Evolutionary conservation across 2,797 vertebrate genomes (phyloP), one percentile per base, ranked within the genome.

Genomic region (Thaleichthys pacificus): DNA sequence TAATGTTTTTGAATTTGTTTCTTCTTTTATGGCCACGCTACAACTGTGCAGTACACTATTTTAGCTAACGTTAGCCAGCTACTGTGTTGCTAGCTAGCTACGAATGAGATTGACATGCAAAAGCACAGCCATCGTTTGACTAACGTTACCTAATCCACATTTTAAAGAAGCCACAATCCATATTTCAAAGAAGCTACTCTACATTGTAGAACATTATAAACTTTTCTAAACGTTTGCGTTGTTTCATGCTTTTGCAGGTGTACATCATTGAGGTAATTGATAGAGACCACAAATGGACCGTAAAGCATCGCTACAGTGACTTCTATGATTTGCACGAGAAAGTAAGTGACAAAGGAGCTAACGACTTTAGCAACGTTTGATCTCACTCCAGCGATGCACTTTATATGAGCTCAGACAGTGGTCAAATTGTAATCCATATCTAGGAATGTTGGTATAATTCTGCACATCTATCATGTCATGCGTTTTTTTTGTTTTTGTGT

Each of bases 321-420:
- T 99, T 99, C 83, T 91, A 98, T 22, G 97, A 99, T 42, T 91
- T 99, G 21, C 98, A 99, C 8, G 97, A 99, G 86, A 98, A 97
- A 92, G 97, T 98, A 85, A 89, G 73, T 60, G 2, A 72, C 12
- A 12, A 14, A 11, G 11, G 8, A 42, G 38, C 14, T 22, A 70
- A 30, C 28, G 28, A 5, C 26, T 30, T 30, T 30, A 30, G 28
- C 28, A 30, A 30, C 28, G 28, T 30, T 30, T 0, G 28, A 30
- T 30, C 28, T 30, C 28, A 30, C 3, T 30, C 28, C 28, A 30
- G 28, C 4, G 4, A n/a, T n/a, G 19, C 17, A 56, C 19, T 17
- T 61, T 30, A 61, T 61, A 9, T 14, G 60, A 24, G 12, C 22
- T 12, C 15, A 28, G 6, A 35, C 32, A 35, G 32, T 35, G 6